Conservation (phyloP, 2,113 vertebrate genomes). For the Lepus timidus region DNA sequence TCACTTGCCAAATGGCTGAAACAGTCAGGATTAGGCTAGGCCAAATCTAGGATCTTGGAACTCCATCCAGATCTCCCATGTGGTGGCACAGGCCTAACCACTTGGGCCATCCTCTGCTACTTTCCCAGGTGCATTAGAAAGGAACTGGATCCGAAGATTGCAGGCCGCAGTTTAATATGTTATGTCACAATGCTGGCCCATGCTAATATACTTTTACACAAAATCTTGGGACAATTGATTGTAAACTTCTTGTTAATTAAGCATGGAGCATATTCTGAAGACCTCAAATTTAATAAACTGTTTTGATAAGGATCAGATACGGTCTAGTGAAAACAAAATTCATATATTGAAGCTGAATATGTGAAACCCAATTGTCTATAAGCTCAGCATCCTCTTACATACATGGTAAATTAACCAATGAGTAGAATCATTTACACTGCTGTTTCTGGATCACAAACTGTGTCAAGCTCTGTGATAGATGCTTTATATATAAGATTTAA, state of each 20-base stretch:
- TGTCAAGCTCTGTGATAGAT: not conserved
- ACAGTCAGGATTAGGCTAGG: no score
- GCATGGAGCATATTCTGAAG: not conserved
- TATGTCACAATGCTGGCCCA: no score
- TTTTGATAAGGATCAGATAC: constrained; percentile 76
- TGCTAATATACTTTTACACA: not conserved
- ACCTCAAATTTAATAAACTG: constrained; percentile 48
- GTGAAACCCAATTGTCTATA: not conserved
- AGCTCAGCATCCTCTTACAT: not conserved
- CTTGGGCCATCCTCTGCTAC: no score
- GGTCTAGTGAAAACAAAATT: constrained; percentile 18
- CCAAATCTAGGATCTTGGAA: no score
- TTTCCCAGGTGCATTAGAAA: no score
- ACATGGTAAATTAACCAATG: not conserved
- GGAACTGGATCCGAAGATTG: no score
- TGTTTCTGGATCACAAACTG: not conserved
- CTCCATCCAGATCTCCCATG: no score
- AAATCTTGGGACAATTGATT: constrained; percentile 41
- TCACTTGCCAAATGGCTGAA: no score
- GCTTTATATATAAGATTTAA: not conserved
- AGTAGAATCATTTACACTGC: not conserved
- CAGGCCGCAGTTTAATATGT: no score
- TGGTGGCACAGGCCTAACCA: no score
- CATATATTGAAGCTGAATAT: not conserved
- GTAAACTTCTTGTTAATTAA: constrained; percentile 79